These are phyloP conservation scores for Heliconius hortense DNA, from an alignment of 2,888 invertebrate species.

Conservation along the genomic window DNA sequence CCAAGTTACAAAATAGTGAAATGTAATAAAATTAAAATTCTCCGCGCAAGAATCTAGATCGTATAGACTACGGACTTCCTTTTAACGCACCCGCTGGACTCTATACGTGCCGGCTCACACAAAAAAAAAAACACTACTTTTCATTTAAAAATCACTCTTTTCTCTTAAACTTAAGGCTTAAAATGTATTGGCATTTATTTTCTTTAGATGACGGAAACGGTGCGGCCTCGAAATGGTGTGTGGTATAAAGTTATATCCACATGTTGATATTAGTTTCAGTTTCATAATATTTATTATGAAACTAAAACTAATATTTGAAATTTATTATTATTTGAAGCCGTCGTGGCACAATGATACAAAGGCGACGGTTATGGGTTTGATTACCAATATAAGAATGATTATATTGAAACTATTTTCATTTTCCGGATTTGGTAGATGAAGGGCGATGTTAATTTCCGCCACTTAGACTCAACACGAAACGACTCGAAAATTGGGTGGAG, in stretches of 20 bases:
- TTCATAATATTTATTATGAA: background rate
- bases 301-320: too few species aligned
- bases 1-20: slow-evolving; percentile 22
- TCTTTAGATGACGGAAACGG: slow-evolving; percentile 61
- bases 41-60: slow-evolving; percentile 48
- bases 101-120: slow-evolving; percentile 58
- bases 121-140: slow-evolving; percentile 55
- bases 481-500: background rate
- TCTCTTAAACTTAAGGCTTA: slow-evolving; percentile 41
- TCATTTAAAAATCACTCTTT: slow-evolving; percentile 45
- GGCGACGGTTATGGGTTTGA: too few species aligned
- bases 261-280: background rate
- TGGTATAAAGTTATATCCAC: slow-evolving; percentile 50
- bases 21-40: slow-evolving; percentile 40
- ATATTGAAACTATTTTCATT: too few species aligned
- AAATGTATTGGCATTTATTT: slow-evolving; percentile 40
- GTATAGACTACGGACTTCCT: slow-evolving; percentile 60
- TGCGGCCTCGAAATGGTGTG: slow-evolving; percentile 57
- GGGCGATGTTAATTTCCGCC: background rate
- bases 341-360: too few species aligned
- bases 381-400: too few species aligned
- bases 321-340: too few species aligned
- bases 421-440: too few species aligned
- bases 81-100: slow-evolving; percentile 64
- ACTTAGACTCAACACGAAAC: background rate